Percentiles rank a stretch among this genome's conserved stretches.
Conservation (phyloP, 2,797 vertebrate species). For the Myioborus miniatus region DNA sequence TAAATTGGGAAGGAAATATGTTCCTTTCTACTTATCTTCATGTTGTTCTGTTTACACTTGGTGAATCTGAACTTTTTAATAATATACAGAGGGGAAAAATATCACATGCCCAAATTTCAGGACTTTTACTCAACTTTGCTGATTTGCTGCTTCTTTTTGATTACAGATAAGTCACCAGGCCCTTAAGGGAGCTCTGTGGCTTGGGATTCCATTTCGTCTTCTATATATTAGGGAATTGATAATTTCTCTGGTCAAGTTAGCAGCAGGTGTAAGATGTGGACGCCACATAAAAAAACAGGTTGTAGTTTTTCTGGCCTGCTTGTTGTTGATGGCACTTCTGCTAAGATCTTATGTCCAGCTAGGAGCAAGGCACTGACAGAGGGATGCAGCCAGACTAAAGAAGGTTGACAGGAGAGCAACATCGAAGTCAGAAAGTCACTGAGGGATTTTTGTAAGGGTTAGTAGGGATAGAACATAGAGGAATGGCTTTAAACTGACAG, state of each 20-base stretch:
- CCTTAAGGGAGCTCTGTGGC: background rate
- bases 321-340: background rate
- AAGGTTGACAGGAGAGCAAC: background rate
- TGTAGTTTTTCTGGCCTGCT: background rate
- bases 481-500: background rate
- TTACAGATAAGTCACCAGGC: background rate
- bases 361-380: background rate
- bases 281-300: accelerated
- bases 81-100: background rate
- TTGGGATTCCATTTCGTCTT: background rate
- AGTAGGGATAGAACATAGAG: background rate
- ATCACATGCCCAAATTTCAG: background rate
- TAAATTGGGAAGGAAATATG: background rate
- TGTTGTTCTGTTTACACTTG: background rate
- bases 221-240: background rate
- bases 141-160: background rate
- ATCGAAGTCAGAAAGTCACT: background rate
- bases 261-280: background rate
- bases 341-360: background rate
- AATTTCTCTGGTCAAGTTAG: background rate
- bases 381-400: background rate
- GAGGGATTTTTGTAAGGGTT: background rate
- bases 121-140: background rate
- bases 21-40: background rate
- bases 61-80: background rate